phyloP scores from a whole-genome alignment of 2,888 invertebrate genomes.

The Patella ulyssiponensis region DNA sequence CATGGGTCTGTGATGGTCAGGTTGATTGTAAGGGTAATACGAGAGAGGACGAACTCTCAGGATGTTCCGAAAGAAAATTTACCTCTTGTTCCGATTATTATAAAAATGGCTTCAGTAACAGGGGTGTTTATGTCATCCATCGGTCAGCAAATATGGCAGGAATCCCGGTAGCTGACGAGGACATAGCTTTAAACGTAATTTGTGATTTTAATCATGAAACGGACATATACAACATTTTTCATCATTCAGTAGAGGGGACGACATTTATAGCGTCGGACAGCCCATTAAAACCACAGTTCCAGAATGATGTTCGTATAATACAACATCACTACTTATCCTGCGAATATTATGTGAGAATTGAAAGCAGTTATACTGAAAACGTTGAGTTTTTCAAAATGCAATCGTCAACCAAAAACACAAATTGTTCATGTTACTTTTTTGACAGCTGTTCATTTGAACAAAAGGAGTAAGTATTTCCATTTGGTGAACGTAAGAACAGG shows the following conservation, averaged over 20 bases:
- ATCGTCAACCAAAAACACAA: neutral
- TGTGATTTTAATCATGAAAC: neutral
- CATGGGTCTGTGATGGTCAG: constrained; percentile 15
- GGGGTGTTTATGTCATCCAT: neutral
- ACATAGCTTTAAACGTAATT: too few species aligned
- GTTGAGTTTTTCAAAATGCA: too few species aligned
- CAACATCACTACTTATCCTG: neutral
- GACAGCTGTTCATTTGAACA: neutral
- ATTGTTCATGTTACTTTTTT: neutral
- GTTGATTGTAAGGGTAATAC: constrained; percentile 17
- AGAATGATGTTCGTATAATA: neutral
- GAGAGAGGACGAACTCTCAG: constrained; percentile 11
- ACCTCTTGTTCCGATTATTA: constrained; percentile 13
- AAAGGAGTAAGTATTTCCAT: neutral
- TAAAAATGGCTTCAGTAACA: neutral
- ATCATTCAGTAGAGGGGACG: neutral
- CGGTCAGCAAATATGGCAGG: neutral
- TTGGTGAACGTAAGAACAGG: neutral
- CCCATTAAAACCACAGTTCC: too few species aligned
- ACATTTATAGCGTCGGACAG: neutral
- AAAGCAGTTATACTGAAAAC: neutral
- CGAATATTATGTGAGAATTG: neutral
- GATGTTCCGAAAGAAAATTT: neutral
- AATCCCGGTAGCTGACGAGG: neutral
- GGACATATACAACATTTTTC: neutral